Base-by-base conservation (phyloP, 1,140 invertebrate species). In the Trigoniulus corallinus region DNA sequence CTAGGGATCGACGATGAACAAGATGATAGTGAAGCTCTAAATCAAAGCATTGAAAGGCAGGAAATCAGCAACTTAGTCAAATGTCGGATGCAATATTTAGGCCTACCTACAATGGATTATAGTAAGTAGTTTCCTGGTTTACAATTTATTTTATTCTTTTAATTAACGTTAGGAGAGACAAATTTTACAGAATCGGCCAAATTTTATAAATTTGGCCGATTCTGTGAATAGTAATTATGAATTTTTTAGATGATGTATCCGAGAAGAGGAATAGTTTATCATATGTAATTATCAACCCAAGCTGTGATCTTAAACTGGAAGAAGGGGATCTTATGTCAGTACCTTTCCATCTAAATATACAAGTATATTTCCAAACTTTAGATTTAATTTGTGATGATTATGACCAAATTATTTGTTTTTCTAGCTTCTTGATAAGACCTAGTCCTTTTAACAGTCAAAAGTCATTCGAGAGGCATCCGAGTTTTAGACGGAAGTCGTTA, bases 221-320 rank as follows among this genome's bases (percentile, higher is more conserved):
- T n/a, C n/a, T n/a, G n/a, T n/a, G n/a, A n/a, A n/a, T n/a, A n/a
- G n/a, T n/a, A n/a, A n/a, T n/a, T n/a, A n/a, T n/a, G n/a, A n/a
- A n/a, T n/a, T 7, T 62, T 65, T 34, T 57, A 72, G 88, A 89
- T 66, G 87, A 93, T 63, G 84, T 88, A 2, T 87, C 84, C 50
- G 86, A 92, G 64, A 89, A 93, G 67, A 72, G 88, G 37, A 88
- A 84, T 68, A 86, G 79, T 54, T 73, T 98, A 4, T 96, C 91
- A 1, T 98, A 96, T 69, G 93, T 97, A 49, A 95, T 98, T 58
- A 97, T 97, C 61, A 98, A 98, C 65, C 94, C 94, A 0, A 91
- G 86, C 64, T 95, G 91, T 72, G 94, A 98, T 70, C 73, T 97
- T 0, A 91, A 91, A 64, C 73, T 98, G 46, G 87, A 96, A 69